Evolutionary conservation across 1,140 invertebrate species (phyloP).

Genomic region (Caenorhabditis tropicalis): DNA sequence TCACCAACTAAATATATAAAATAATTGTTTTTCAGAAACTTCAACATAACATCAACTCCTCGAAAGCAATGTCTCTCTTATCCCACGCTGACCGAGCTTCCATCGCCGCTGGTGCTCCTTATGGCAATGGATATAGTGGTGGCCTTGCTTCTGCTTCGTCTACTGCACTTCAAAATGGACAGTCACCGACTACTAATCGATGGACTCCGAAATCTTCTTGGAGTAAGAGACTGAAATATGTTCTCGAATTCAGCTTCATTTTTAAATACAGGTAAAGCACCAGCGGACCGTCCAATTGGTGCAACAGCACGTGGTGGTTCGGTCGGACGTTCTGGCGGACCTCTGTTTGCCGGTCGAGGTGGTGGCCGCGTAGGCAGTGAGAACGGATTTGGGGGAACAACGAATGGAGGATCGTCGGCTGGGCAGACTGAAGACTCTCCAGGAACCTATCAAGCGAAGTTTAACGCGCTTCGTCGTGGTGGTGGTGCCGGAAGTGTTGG

Average conservation of each 20-base stretch:
- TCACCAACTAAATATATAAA: too few relatives aligned
- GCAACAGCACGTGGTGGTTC: not conserved
- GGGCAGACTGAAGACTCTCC: not conserved
- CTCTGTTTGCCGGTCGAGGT: not conserved
- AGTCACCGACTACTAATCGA: not conserved
- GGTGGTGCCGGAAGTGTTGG: not conserved
- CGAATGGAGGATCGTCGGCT: not conserved
- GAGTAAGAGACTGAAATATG: not conserved
- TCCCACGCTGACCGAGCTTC: constrained; percentile 11
- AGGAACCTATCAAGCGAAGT: not conserved
- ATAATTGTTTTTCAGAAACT: constrained; percentile 36
- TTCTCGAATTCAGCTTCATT: too few relatives aligned
- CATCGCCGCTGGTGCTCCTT: not conserved
- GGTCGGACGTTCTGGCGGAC: not conserved
- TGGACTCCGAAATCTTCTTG: constrained; percentile 14
- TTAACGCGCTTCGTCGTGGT: not conserved
- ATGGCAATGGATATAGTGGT: not conserved
- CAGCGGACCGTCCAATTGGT: not conserved
- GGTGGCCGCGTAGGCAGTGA: not conserved
- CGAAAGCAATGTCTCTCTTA: constrained; percentile 6
- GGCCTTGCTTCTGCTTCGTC: not conserved
- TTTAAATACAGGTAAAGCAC: not conserved
- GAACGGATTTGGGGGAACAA: not conserved
- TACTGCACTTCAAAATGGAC: not conserved
- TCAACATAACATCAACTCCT: constrained; percentile 28